Conservation (phyloP, 1,140 invertebrate genomes). For the Cherax destructor region DNA sequence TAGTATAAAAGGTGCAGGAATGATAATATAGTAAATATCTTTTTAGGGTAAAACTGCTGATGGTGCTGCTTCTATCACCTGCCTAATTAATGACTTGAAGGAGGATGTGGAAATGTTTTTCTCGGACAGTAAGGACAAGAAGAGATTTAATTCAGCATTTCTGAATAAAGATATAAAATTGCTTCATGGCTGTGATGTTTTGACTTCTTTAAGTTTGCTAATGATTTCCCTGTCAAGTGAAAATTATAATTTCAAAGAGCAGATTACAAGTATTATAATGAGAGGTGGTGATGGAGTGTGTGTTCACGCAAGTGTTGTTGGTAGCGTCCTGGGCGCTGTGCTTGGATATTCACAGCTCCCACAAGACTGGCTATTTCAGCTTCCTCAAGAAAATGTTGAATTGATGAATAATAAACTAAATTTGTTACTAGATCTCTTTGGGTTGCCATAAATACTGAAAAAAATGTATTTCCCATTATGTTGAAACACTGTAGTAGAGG, state of each 20-base stretch:
- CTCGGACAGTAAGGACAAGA: conserved; percentile 28
- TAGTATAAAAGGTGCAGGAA: too few species aligned
- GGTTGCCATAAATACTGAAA: conserved; percentile 54
- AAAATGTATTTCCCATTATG: too few species aligned
- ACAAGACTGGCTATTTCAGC: conserved; percentile 61
- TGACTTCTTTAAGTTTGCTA: conserved; percentile 43
- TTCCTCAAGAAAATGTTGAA: conserved; percentile 59
- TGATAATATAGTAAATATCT: background rate
- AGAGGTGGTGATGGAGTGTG: conserved; percentile 62
- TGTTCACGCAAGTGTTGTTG: conserved; percentile 63
- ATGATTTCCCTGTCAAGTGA: conserved; percentile 9
- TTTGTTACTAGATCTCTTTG: conserved; percentile 68
- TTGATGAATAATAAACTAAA: conserved; percentile 62
- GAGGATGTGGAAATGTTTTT: conserved; percentile 14
- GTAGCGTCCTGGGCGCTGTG: conserved; percentile 59
- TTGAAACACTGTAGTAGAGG: too few species aligned
- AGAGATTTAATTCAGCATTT: conserved; percentile 39
- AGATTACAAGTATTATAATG: conserved; percentile 50
- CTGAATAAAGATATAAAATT: background rate
- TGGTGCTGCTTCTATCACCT: background rate
- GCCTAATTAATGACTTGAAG: conserved; percentile 16
- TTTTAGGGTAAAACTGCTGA: conserved; percentile 19
- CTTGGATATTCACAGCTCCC: conserved; percentile 66
- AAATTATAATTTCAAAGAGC: conserved; percentile 35
- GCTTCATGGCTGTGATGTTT: conserved; percentile 29